phyloP scores from a whole-genome alignment of 2,113 vertebrate species.

The Megaleporinus macrocephalus region DNA sequence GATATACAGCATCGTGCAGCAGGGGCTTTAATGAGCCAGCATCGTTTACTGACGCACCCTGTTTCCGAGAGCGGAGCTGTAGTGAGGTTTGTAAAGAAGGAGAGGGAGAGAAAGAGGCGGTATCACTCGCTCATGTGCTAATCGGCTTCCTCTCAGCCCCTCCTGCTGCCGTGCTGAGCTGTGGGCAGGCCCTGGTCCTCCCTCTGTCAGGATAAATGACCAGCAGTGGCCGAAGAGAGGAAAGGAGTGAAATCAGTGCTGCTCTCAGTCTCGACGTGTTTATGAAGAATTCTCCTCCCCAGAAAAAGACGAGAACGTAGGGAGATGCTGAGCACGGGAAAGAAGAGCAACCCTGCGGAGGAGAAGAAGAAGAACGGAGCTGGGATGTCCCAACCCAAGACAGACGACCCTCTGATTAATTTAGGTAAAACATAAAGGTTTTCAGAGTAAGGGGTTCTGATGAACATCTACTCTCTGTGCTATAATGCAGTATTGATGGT shows the following conservation, averaged over 20 bases:
- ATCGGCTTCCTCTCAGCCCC: background rate
- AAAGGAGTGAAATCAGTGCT: background rate
- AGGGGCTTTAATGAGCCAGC: too few relatives aligned
- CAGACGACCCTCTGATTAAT: constrained; percentile 71
- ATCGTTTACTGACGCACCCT: too few relatives aligned
- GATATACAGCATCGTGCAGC: too few relatives aligned
- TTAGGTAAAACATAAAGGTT: constrained; percentile 64
- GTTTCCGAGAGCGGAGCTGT: too few relatives aligned
- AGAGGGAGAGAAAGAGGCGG: background rate
- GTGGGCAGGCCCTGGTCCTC: background rate
- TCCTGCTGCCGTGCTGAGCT: background rate
- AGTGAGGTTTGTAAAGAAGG: background rate
- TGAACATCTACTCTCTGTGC: background rate
- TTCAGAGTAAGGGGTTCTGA: background rate
- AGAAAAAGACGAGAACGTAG: too few relatives aligned
- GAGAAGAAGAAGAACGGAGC: constrained; percentile 58
- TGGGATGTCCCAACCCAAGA: constrained; percentile 64
- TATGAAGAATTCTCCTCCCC: background rate
- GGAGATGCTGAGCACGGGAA: constrained; percentile 66
- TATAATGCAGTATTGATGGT: background rate
- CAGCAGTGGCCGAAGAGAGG: background rate
- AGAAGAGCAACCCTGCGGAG: constrained; percentile 42
- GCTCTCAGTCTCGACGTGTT: background rate
- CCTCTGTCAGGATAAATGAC: background rate
- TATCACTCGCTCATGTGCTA: background rate